phyloP scores from a whole-genome alignment of 2,888 invertebrate genomes.

The Drosophila pseudotalamancana region DNA sequence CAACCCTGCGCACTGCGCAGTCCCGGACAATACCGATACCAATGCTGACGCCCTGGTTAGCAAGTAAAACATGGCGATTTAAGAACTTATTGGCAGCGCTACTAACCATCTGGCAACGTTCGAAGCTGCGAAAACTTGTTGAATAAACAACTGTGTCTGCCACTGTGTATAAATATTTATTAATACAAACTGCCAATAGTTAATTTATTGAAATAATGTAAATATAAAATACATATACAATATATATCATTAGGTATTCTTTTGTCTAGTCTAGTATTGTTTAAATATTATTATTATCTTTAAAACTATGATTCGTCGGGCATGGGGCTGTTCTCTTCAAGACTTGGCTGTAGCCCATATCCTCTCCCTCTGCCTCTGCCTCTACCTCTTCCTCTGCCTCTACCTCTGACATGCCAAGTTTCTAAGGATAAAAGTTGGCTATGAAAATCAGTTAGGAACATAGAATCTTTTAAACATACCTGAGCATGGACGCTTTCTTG shows the following conservation, averaged over 20 bases:
- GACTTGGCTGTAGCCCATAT: neutral
- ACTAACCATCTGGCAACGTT: conserved; percentile 4
- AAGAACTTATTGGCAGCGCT: conserved; percentile 2
- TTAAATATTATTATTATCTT: neutral
- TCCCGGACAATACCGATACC: conserved; percentile 23
- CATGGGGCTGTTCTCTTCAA: neutral
- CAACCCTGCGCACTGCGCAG: conserved; percentile 53
- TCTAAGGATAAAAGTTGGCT: neutral
- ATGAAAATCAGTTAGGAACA: neutral
- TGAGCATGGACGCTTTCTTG: neutral
- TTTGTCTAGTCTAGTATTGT: too few species aligned
- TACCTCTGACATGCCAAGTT: neutral
- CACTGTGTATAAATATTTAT: too few species aligned
- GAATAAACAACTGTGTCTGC: conserved; percentile 2
- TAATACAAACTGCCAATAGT: too few species aligned
- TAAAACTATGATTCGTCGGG: neutral
- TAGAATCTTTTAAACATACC: neutral
- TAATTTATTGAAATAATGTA: neutral
- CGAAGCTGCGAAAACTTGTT: conserved; percentile 10
- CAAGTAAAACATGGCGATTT: neutral
- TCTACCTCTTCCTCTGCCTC: neutral
- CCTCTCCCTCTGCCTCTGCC: neutral
- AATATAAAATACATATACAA: too few species aligned
- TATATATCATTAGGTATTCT: too few species aligned
- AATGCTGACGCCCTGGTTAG: conserved; percentile 21